Evolutionary conservation across 2,888 invertebrate species (phyloP).

Genomic region (Zonitis immaculata): DNA sequence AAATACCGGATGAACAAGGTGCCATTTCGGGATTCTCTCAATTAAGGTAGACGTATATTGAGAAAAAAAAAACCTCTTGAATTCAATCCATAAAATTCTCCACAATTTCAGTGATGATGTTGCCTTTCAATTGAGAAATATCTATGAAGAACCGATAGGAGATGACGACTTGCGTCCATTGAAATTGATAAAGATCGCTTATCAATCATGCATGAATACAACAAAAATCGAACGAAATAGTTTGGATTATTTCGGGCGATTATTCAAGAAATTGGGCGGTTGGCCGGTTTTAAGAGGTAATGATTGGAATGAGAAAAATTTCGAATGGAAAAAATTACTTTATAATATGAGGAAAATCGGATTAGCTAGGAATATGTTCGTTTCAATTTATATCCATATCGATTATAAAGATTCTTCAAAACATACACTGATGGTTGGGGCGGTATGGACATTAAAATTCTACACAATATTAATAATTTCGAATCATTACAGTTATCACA

Average conservation of each 20-base stretch:
- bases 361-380: slow-evolving; percentile 20
- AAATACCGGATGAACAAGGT: not conserved
- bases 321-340: slow-evolving; percentile 21
- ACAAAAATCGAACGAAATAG: slow-evolving; percentile 15
- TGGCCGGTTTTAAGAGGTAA: slow-evolving; percentile 27
- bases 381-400: slow-evolving; percentile 8
- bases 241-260: slow-evolving; percentile 6
- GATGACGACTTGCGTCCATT: slow-evolving; percentile 45
- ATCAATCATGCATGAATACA: slow-evolving; percentile 24
- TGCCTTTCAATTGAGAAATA: not conserved
- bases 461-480: no score
- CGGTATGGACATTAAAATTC: not conserved
- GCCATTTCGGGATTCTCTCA: not conserved
- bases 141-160: not conserved
- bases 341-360: slow-evolving; percentile 17
- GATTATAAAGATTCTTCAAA: not conserved
- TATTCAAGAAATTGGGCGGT: slow-evolving; percentile 22
- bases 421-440: not conserved
- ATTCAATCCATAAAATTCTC: no score
- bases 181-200: slow-evolving; percentile 45
- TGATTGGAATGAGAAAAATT: slow-evolving; percentile 22
- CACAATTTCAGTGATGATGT: not conserved
- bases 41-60: slow-evolving; percentile 22
- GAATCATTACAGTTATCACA: slow-evolving; percentile 21
- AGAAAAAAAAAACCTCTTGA: no score